Evolutionary conservation across 2,797 vertebrate species (phyloP), one percentile per base, ranked within the genome.

Genomic region (Hipposideros larvatus): DNA sequence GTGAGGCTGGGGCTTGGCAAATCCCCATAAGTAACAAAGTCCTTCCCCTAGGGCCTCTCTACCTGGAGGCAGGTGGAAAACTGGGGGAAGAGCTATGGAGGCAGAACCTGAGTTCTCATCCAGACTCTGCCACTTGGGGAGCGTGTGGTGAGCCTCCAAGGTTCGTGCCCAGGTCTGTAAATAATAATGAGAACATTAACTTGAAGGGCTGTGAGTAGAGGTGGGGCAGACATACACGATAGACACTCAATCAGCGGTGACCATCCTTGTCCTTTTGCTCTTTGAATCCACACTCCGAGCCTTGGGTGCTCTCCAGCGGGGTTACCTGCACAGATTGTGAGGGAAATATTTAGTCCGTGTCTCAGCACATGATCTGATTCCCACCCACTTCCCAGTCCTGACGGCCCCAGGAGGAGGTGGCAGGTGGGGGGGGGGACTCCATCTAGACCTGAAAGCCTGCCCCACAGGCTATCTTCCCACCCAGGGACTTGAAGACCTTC

Each of bases 141-240:
- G 2, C 0, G 0, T 26, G 43, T 3, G 34, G 7, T 24, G 1
- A 46, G 26, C 21, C 34, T 83, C 46, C 41, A 3, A 68, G 61
- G 26, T 46, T 66, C 53, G 75, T 7, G 22, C 68, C 57, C 41
- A 37, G 1, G 0, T 63, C 53, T 65, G 4, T 63, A 7, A 57
- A 53, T 5, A 26, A 53, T 28, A 41, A n/a, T 14, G 41, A 71
- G 48, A 59, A 59, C 13, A 26, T 16, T 70, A 59, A 34, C 55
- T 22, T 43, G 28, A n/a, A 61, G 31, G 51, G 15, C 31, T 31
- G 14, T 63, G n/a, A n/a, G 34, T 3, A 34, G n/a, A n/a, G 14
- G 5, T 8, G 13, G 4, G 46, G 48, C 70, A 61, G 57, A 13
- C 24, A 2, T 16, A 66, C 24, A 43, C 31, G 24, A 34, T 0